Evolutionary conservation across 2,113 vertebrate species (phyloP).

Genomic region (Brachypodius melanocephalos): DNA sequence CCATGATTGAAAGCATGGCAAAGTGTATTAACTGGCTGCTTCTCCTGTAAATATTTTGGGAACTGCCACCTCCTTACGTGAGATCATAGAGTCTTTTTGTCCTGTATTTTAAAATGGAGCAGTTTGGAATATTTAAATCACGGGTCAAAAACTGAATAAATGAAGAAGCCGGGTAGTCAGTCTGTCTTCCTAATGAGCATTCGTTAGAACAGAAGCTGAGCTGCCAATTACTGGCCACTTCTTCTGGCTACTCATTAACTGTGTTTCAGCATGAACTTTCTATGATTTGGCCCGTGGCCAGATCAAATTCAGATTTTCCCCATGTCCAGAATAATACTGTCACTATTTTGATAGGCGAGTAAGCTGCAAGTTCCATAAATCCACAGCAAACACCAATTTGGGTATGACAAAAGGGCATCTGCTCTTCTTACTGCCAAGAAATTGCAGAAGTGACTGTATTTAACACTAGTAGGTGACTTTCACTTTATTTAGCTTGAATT

Average conservation of each 20-base stretch:
- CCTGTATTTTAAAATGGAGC: not conserved
- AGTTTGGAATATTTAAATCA: not conserved
- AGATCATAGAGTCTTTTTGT: not conserved
- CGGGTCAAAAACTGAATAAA: not conserved
- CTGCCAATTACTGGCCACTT: slow-evolving; percentile 27
- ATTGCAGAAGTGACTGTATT: not conserved
- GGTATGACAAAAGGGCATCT: slow-evolving; percentile 15
- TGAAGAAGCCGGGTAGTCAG: not conserved
- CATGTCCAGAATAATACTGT: not conserved
- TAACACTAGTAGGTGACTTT: not conserved
- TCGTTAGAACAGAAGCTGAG: not conserved
- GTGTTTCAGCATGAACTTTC: not conserved
- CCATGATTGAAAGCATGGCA: not conserved
- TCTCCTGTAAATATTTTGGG: not conserved
- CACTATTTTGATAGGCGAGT: not conserved
- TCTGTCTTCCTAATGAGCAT: slow-evolving; percentile 16
- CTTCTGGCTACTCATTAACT: slow-evolving; percentile 33
- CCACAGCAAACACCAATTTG: not conserved
- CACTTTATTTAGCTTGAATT: slow-evolving; percentile 18
- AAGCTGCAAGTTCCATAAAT: not conserved
- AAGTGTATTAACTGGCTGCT: not conserved
- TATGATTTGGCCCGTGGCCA: not conserved
- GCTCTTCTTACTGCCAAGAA: not conserved
- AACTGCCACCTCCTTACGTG: not conserved
- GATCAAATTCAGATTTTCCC: not conserved